Percentiles rank a stretch among this genome's conserved stretches.
phyloP scores from a whole-genome alignment of 2,797 vertebrate genomes.

The Peromyscus aztecus region DNA sequence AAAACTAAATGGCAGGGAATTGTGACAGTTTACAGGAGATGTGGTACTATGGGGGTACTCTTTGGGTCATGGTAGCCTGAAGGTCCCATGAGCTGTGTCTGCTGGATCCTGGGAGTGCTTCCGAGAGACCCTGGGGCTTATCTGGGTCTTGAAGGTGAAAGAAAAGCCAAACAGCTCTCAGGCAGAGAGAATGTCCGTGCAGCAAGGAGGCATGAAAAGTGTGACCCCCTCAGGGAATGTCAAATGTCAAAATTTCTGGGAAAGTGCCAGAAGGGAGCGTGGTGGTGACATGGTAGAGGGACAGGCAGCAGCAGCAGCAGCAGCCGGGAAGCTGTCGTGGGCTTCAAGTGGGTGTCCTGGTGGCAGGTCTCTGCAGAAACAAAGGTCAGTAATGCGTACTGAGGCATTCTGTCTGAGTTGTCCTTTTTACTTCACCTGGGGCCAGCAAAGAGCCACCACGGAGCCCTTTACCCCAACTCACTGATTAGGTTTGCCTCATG shows the following conservation, averaged over 20 bases:
- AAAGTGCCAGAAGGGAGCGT: not conserved
- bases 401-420: not conserved
- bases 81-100: not conserved
- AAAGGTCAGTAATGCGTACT: not conserved
- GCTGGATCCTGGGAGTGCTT: not conserved
- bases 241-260: not conserved
- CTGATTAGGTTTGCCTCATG: not conserved
- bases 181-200: not conserved
- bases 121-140: not conserved
- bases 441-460: not conserved
- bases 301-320: not conserved
- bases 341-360: too few relatives aligned
- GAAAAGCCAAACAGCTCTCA: not conserved
- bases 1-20: not conserved
- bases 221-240: not conserved
- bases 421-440: not conserved
- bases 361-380: not conserved
- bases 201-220: not conserved
- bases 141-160: not conserved
- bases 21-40: not conserved
- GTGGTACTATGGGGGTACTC: not conserved
- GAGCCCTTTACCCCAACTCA: not conserved
- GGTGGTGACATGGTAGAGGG: not conserved
- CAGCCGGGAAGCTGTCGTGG: not conserved
- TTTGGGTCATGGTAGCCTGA: not conserved